A percentile compares a stretch with the other conserved stretches of the same genome.
Evolutionary conservation across 2,888 invertebrate genomes (phyloP).

Genomic region (Acanthosepion lycidas): DNA sequence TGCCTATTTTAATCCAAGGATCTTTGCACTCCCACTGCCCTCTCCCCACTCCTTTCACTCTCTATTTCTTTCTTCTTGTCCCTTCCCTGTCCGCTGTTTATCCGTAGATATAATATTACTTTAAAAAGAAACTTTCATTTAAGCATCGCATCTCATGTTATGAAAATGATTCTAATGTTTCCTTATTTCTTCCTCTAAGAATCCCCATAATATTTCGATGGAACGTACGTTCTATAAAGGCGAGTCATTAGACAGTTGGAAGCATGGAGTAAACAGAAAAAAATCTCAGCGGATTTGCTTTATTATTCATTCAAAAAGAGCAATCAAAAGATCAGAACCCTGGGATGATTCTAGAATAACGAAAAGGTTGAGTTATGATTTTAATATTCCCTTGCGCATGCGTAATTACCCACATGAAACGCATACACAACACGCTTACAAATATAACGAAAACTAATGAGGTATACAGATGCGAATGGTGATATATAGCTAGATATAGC

Average conservation of each 20-base stretch:
- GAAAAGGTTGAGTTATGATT: neutral
- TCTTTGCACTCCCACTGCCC: neutral
- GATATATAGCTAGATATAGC: no score
- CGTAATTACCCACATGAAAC: neutral
- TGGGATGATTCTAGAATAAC: neutral
- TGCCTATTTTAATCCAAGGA: no score
- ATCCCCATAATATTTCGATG: neutral
- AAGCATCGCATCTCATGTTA: neutral
- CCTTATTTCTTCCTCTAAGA: neutral
- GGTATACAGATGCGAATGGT: no score
- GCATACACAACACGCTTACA: neutral
- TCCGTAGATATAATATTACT: neutral
- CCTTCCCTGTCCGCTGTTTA: neutral
- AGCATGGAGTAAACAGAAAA: neutral
- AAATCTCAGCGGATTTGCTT: neutral
- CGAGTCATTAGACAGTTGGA: conserved; percentile 3
- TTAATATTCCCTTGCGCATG: neutral
- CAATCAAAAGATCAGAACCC: neutral
- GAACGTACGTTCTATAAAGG: neutral
- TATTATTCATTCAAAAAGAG: neutral
- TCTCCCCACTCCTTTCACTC: neutral
- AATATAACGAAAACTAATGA: neutral
- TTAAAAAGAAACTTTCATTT: neutral
- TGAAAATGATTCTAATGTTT: neutral
- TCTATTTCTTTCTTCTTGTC: neutral